phyloP scores from a whole-genome alignment of 1,140 invertebrate species.

The Delia radicum region DNA sequence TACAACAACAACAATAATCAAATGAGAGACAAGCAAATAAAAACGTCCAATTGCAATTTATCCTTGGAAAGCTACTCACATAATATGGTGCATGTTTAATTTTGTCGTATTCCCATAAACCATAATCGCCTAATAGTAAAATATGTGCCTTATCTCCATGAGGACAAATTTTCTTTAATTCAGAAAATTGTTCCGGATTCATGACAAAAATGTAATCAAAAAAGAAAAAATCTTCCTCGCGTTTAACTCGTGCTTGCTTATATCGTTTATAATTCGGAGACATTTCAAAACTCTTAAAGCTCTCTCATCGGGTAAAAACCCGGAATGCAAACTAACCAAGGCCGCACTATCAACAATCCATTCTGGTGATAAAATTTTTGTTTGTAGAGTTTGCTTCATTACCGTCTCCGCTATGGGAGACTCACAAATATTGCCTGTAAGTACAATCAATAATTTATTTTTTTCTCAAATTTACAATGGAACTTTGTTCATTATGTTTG shows the following conservation, averaged over 20 bases:
- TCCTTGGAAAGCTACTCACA: constrained; percentile 58
- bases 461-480: neutral
- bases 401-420: constrained; percentile 92
- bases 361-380: constrained; percentile 62
- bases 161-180: constrained; percentile 64
- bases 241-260: constrained; percentile 73
- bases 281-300: constrained; percentile 66
- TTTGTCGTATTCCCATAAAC: constrained; percentile 68
- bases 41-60: neutral
- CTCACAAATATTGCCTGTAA: constrained; percentile 85
- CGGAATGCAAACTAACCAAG: constrained; percentile 79
- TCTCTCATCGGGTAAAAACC: constrained; percentile 73
- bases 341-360: constrained; percentile 91
- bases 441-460: neutral
- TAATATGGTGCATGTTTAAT: constrained; percentile 89
- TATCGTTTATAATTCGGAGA: constrained; percentile 63
- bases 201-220: constrained; percentile 89
- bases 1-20: constrained; percentile 13
- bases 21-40: neutral
- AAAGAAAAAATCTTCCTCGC: constrained; percentile 68
- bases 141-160: constrained; percentile 65
- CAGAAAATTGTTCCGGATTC: constrained; percentile 77
- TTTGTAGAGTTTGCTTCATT: constrained; percentile 69
- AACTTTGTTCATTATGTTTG: too few relatives aligned
- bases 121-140: constrained; percentile 75